Percentiles rank a stretch among this genome's conserved stretches.
Conservation (phyloP, 1,140 invertebrate species). For the Drosophila santomea region DNA sequence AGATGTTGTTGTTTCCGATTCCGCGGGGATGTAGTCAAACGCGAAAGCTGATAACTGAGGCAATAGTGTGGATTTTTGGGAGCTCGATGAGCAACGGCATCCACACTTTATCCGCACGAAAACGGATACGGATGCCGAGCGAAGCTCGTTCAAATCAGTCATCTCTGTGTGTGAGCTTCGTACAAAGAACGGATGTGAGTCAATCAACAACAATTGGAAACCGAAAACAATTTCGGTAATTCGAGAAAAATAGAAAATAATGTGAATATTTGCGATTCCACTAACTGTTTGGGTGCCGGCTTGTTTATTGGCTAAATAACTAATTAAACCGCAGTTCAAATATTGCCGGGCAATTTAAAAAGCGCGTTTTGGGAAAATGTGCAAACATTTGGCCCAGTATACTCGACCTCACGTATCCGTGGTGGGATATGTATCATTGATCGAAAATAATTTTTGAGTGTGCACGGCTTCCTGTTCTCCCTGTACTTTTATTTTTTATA, state of each 20-base stretch:
- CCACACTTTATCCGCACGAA: constrained; percentile 34
- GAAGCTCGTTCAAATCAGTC: constrained; percentile 3
- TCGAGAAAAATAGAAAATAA: constrained; percentile 31
- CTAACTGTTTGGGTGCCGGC: constrained; percentile 9
- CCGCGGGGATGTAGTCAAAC: background rate
- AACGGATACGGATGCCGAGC: constrained; percentile 25
- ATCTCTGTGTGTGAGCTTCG: constrained; percentile 14
- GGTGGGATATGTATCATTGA: constrained; percentile 11
- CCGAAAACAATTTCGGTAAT: constrained; percentile 17
- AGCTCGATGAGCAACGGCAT: constrained; percentile 35
- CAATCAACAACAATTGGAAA: constrained; percentile 30
- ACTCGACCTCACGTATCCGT: background rate
- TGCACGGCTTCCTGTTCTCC: constrained; percentile 34
- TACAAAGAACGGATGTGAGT: constrained; percentile 58
- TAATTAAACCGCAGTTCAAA: constrained; percentile 77
- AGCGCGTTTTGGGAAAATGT: constrained; percentile 45
- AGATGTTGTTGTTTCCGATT: too few relatives aligned
- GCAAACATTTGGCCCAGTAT: constrained; percentile 32
- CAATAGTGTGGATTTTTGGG: constrained; percentile 6
- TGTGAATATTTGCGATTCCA: constrained; percentile 23
- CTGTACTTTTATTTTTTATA: constrained; percentile 23
- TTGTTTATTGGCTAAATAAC: constrained; percentile 59
- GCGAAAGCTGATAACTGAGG: constrained; percentile 21
- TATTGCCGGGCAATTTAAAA: constrained; percentile 57
- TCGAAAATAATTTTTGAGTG: constrained; percentile 69